Conservation (phyloP, 2,888 invertebrate species). For the Rhingia rostrata region DNA sequence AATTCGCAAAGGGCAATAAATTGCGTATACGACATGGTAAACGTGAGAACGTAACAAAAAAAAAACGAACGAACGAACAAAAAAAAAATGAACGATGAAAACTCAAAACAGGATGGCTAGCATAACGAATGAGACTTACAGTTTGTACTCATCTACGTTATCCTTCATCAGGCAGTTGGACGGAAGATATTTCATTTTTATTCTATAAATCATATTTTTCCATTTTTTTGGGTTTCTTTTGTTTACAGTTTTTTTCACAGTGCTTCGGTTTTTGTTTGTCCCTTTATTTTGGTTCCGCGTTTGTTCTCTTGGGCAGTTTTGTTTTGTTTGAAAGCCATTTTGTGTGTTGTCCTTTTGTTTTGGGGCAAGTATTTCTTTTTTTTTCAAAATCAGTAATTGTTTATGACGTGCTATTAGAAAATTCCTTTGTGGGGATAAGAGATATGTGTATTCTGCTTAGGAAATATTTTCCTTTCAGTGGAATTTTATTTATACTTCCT, state of each 20-base stretch:
- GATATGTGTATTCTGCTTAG: slow-evolving; percentile 2
- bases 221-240: slow-evolving; percentile 19
- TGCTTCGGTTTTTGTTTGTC: not conserved
- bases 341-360: slow-evolving; percentile 7
- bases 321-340: slow-evolving; percentile 41
- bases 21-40: slow-evolving; percentile 61
- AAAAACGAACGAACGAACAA: slow-evolving; percentile 2
- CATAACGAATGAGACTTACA: slow-evolving; percentile 8
- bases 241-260: not conserved
- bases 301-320: slow-evolving; percentile 23
- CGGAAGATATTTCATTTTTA: slow-evolving; percentile 66
- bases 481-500: slow-evolving; percentile 40
- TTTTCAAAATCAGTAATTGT: slow-evolving; percentile 48
- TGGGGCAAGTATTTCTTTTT: not conserved
- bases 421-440: slow-evolving; percentile 27
- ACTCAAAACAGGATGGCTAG: slow-evolving; percentile 38
- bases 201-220: slow-evolving; percentile 50
- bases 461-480: slow-evolving; percentile 1
- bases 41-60: slow-evolving; percentile 49
- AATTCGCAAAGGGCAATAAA: slow-evolving; percentile 59
- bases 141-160: slow-evolving; percentile 41
- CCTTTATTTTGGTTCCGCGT: not conserved
- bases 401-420: slow-evolving; percentile 49
- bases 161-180: slow-evolving; percentile 59
- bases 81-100: slow-evolving; percentile 18